A percentile compares a stretch with the other conserved stretches of the same genome.
Evolutionary conservation across 2,888 invertebrate species (phyloP).

Genomic region (Argynnis bischoffii): DNA sequence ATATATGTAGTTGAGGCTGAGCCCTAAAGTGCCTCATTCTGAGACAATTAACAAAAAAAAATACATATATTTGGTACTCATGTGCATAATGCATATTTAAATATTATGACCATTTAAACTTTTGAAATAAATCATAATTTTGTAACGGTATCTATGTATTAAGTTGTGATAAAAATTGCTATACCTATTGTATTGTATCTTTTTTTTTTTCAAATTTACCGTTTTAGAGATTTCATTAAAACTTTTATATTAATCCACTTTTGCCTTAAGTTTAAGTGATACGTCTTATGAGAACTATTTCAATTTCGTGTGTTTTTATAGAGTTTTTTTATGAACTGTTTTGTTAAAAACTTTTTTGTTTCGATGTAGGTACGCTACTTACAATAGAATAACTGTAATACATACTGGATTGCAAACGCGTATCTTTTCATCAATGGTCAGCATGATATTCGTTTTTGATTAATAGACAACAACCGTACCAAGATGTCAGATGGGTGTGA

Average conservation of each 20-base stretch:
- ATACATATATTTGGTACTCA: too few species aligned
- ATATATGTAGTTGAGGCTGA: background rate
- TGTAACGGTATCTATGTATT: background rate
- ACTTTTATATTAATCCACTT: too few species aligned
- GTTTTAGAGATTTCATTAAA: conserved; percentile 1
- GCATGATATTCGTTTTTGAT: conserved; percentile 63
- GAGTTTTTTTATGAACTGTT: conserved; percentile 6
- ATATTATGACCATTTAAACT: too few species aligned
- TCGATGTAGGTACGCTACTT: conserved; percentile 26
- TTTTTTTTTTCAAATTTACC: background rate
- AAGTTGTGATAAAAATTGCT: background rate
- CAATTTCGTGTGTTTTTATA: too few species aligned
- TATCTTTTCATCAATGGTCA: conserved; percentile 64
- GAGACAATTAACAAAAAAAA: too few species aligned
- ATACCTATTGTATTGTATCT: background rate
- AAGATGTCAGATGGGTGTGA: conserved; percentile 42
- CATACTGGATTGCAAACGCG: conserved; percentile 53
- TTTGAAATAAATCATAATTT: too few species aligned
- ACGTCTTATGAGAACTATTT: too few species aligned
- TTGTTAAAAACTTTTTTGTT: background rate
- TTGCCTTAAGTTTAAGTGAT: too few species aligned
- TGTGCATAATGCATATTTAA: too few species aligned
- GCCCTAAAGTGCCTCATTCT: too few species aligned
- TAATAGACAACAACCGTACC: conserved; percentile 67
- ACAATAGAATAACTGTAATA: conserved; percentile 62